A percentile compares a stretch with the other conserved stretches of the same genome.
These are phyloP conservation scores for Podarcis siculus DNA, from an alignment of 2,797 vertebrate species.

Conservation along the genomic window DNA sequence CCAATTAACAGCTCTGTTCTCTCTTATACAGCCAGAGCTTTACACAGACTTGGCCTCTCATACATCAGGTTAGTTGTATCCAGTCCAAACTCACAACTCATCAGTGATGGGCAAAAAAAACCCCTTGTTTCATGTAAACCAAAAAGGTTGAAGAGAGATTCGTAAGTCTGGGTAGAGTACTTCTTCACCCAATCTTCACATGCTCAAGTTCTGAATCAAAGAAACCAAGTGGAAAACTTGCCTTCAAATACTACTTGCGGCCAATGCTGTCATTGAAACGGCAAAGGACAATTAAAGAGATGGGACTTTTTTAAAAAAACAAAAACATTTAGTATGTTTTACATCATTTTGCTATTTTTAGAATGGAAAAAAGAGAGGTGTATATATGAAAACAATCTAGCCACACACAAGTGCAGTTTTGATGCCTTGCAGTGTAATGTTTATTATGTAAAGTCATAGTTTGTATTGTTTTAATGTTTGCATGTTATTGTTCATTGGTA, in stretches of 20 bases:
- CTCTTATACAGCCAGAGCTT: neutral
- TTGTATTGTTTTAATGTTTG: constrained; percentile 4
- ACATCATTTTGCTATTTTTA: neutral
- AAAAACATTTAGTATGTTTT: neutral
- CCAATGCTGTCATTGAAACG: neutral
- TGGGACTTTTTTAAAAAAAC: neutral
- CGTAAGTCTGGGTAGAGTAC: neutral
- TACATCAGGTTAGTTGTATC: constrained; percentile 8
- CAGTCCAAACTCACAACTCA: neutral
- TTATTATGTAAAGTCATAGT: constrained; percentile 7
- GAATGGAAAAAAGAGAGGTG: neutral
- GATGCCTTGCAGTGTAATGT: neutral
- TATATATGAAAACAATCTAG: constrained; percentile 2
- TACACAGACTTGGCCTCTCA: neutral
- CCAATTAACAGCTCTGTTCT: neutral
- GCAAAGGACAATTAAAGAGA: neutral
- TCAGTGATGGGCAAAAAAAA: neutral
- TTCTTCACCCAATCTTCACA: neutral
- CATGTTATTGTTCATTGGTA: neutral
- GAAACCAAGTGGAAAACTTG: neutral
- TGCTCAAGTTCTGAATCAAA: neutral
- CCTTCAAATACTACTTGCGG: neutral
- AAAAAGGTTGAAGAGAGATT: constrained; percentile 16
- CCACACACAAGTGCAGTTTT: neutral
- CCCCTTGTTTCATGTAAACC: constrained; percentile 20